These are phyloP conservation scores for Pheucticus melanocephalus DNA, from an alignment of 2,113 vertebrate genomes.

Conservation along the genomic window DNA sequence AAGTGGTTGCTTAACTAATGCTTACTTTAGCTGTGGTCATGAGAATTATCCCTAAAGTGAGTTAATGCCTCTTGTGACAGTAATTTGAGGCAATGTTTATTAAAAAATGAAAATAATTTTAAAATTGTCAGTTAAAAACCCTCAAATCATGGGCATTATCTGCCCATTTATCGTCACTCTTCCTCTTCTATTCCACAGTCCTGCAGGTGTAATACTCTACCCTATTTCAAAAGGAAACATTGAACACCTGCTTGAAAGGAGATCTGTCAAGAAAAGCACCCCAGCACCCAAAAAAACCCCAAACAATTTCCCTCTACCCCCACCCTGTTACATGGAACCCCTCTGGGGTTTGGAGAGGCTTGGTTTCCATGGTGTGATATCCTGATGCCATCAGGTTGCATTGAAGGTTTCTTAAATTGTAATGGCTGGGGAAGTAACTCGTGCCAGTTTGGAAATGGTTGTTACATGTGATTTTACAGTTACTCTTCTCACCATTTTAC, in stretches of 20 bases:
- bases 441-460: not conserved
- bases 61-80: not conserved
- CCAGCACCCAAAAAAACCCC: not conserved
- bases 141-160: accelerated
- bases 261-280: not conserved
- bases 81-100: not conserved
- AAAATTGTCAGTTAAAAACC: not conserved
- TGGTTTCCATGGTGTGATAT: not conserved
- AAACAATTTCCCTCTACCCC: not conserved
- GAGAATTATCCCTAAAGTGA: not conserved
- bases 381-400: not conserved
- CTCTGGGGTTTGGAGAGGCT: not conserved
- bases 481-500: not conserved
- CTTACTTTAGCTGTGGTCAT: not conserved
- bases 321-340: accelerated
- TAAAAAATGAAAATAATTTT: not conserved
- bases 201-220: not conserved
- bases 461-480: not conserved
- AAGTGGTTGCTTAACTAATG: not conserved
- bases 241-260: not conserved
- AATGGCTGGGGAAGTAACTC: not conserved
- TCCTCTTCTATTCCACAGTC: not conserved
- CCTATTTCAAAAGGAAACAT: not conserved
- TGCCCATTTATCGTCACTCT: not conserved
- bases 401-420: not conserved